Evolutionary conservation across 2,797 vertebrate species (phyloP).

Genomic region (Sphaeramia orbicularis): DNA sequence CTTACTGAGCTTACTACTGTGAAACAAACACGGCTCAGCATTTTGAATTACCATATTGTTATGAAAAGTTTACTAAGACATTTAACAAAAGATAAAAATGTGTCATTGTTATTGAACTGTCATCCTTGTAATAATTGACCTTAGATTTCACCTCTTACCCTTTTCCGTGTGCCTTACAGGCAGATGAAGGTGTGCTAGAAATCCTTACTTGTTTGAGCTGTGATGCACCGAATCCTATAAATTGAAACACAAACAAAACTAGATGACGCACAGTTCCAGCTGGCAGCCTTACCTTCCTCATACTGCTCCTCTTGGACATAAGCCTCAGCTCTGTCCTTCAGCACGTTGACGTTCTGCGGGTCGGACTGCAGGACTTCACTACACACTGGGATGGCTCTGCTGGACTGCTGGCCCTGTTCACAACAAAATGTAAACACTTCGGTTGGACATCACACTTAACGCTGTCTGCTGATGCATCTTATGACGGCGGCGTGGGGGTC

Average conservation of each 20-base stretch:
- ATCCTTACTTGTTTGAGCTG: background rate
- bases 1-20: background rate
- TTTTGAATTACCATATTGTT: too few relatives aligned
- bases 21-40: too few relatives aligned
- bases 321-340: conserved; percentile 95
- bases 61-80: too few relatives aligned
- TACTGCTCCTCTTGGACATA: conserved; percentile 93
- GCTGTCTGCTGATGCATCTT: background rate
- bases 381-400: conserved; percentile 89
- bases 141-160: too few relatives aligned
- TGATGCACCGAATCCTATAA: background rate
- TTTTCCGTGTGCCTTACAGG: too few relatives aligned
- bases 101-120: too few relatives aligned
- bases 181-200: too few relatives aligned
- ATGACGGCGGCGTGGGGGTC: conserved; percentile 5
- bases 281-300: conserved; percentile 90
- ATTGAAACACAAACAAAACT: background rate
- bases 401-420: conserved; percentile 87
- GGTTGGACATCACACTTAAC: background rate
- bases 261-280: background rate
- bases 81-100: too few relatives aligned
- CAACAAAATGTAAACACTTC: background rate
- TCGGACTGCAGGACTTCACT: conserved; percentile 89
- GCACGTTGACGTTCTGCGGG: conserved; percentile 88
- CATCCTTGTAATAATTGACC: too few relatives aligned